Percentiles rank a stretch among this genome's conserved stretches.
Conservation (phyloP, 2,797 vertebrate genomes). For the Picus viridis region DNA sequence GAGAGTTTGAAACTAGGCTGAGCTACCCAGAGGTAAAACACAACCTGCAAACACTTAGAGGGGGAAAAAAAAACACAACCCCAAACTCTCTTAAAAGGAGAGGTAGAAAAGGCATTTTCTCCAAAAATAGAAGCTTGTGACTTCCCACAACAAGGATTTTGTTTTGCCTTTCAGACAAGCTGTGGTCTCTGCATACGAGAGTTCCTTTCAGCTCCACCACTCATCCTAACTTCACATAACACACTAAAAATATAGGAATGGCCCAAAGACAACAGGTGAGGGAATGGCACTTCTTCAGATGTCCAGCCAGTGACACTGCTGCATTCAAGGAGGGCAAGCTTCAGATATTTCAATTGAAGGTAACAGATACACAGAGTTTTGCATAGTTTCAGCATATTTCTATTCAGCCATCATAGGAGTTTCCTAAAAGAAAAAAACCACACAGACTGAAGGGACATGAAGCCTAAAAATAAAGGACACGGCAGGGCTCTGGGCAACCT, state of each 20-base stretch:
- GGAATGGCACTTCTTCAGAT: rapidly evolving
- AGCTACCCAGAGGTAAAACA: not conserved
- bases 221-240: not conserved
- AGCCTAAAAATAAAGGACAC: too few species aligned
- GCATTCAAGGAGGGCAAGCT: not conserved
- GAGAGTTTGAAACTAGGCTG: not conserved
- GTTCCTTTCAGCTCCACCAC: not conserved
- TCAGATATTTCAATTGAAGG: not conserved
- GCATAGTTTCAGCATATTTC: not conserved
- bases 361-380: not conserved
- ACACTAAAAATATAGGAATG: rapidly evolving
- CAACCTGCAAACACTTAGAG: not conserved
- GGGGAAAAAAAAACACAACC: not conserved
- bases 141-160: not conserved
- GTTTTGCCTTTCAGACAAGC: not conserved
- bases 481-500: too few species aligned
- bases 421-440: not conserved
- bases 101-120: not conserved
- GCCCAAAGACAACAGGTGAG: rapidly evolving
- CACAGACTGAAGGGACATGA: not conserved
- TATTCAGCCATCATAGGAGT: not conserved
- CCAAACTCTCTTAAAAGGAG: not conserved
- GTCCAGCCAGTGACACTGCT: not conserved
- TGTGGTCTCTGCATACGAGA: not conserved
- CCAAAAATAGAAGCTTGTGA: not conserved